Evolutionary conservation across 2,797 vertebrate genomes (phyloP).

Genomic region (Kryptopterus vitreolus): DNA sequence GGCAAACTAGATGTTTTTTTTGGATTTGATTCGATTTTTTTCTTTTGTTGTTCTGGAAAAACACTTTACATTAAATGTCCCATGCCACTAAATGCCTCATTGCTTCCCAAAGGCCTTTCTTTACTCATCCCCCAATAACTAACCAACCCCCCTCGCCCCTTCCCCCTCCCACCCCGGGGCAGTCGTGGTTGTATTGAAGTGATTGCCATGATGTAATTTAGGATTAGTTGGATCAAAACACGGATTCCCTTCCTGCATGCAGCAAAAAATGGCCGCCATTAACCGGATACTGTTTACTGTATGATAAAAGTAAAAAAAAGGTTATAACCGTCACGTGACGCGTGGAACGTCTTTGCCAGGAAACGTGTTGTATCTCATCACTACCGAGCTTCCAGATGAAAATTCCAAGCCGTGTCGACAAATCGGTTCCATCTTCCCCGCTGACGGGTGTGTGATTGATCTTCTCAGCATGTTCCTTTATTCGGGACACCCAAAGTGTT

Average conservation of each 20-base stretch:
- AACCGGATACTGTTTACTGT: neutral
- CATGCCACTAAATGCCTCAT: slow-evolving; percentile 9
- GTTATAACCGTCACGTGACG: neutral
- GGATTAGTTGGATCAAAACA: neutral
- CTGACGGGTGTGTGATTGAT: slow-evolving; percentile 13
- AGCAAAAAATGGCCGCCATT: neutral
- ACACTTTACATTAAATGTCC: slow-evolving; percentile 12
- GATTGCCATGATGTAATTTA: neutral
- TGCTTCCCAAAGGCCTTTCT: neutral
- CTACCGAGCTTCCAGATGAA: neutral
- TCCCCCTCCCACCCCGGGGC: neutral
- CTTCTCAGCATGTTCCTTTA: slow-evolving; percentile 16
- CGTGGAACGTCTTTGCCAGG: too few species aligned
- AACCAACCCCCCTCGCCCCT: too few species aligned
- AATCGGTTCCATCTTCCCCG: slow-evolving; percentile 1
- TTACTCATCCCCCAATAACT: too few species aligned
- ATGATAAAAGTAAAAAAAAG: too few species aligned
- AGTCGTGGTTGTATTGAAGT: neutral
- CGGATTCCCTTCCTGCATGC: neutral
- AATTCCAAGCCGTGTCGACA: slow-evolving; percentile 13
- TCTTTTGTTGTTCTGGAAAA: neutral
- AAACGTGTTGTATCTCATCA: neutral
- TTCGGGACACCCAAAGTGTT: slow-evolving; percentile 15
- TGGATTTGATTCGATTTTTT: too few species aligned
- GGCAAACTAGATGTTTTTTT: neutral